Percentiles rank a stretch among this genome's conserved stretches.
Evolutionary conservation across 2,888 invertebrate genomes (phyloP).

Genomic region (Antitype chi): DNA sequence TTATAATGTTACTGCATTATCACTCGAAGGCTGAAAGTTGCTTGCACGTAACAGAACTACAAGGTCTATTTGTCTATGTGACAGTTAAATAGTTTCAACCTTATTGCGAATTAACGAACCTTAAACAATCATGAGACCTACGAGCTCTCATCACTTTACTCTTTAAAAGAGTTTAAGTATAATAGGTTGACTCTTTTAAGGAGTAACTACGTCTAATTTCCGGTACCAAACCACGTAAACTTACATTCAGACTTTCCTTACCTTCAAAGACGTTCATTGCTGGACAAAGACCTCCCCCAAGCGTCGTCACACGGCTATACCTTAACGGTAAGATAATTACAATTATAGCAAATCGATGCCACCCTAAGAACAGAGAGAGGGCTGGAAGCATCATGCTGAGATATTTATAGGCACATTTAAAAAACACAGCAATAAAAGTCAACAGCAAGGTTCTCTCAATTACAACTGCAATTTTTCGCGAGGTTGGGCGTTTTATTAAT

Average conservation of each 20-base stretch:
- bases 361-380: conserved; percentile 47
- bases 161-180: no score
- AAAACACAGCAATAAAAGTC: conserved; percentile 60
- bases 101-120: no score
- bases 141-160: no score
- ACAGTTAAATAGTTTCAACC: no score
- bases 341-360: conserved; percentile 9
- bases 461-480: conserved; percentile 64
- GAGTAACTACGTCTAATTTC: background rate
- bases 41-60: no score
- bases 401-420: conserved; percentile 77
- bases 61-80: no score
- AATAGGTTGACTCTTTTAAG: no score
- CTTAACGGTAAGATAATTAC: conserved; percentile 5
- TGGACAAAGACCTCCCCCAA: background rate
- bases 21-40: no score
- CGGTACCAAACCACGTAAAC: no score
- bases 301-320: background rate
- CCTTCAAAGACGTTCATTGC: background rate
- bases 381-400: conserved; percentile 78
- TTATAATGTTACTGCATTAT: no score
- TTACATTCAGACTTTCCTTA: background rate
- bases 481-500: conserved; percentile 44
- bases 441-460: conserved; percentile 55
- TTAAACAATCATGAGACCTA: no score